phyloP scores from a whole-genome alignment of 2,888 invertebrate species.

The Andrena marginata region DNA sequence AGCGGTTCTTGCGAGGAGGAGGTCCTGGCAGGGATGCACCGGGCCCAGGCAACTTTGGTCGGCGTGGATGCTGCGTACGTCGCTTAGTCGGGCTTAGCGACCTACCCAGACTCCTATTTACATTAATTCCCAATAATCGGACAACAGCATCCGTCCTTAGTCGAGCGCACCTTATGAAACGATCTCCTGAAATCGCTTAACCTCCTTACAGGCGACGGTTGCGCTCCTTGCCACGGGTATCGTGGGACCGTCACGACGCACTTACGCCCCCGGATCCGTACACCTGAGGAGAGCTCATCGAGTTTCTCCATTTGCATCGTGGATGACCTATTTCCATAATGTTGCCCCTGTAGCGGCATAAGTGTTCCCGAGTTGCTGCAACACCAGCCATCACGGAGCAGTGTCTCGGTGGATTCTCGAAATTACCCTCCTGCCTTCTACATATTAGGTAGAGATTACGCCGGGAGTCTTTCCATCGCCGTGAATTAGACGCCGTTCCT shows the following conservation, averaged over 20 bases:
- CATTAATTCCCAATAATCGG: conserved; percentile 80
- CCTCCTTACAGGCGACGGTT: conserved; percentile 43
- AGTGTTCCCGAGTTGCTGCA: conserved; percentile 45
- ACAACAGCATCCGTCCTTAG: conserved; percentile 66
- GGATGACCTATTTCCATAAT: conserved; percentile 74
- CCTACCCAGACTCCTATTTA: conserved; percentile 73
- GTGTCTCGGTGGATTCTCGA: conserved; percentile 50
- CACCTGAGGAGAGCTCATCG: conserved; percentile 73
- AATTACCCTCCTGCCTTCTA: conserved; percentile 32
- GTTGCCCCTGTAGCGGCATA: conserved; percentile 55
- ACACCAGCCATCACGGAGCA: conserved; percentile 26
- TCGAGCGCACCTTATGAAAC: conserved; percentile 60
- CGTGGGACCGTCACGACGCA: conserved; percentile 54
- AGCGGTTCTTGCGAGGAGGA: conserved; percentile 1
- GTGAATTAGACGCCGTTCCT: not conserved
- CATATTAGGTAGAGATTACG: conserved; percentile 38
- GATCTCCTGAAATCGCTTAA: conserved; percentile 58
- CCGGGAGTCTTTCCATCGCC: not conserved
- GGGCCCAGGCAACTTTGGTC: conserved; percentile 62
- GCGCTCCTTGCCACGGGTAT: conserved; percentile 35
- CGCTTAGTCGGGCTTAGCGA: conserved; percentile 73
- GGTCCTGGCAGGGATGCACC: conserved; percentile 45
- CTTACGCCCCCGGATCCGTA: conserved; percentile 66
- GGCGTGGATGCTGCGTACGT: conserved; percentile 51
- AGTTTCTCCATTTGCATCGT: conserved; percentile 78